Evolutionary conservation across 2,113 vertebrate genomes (phyloP).

Genomic region (Tachysurus fulvidraco): DNA sequence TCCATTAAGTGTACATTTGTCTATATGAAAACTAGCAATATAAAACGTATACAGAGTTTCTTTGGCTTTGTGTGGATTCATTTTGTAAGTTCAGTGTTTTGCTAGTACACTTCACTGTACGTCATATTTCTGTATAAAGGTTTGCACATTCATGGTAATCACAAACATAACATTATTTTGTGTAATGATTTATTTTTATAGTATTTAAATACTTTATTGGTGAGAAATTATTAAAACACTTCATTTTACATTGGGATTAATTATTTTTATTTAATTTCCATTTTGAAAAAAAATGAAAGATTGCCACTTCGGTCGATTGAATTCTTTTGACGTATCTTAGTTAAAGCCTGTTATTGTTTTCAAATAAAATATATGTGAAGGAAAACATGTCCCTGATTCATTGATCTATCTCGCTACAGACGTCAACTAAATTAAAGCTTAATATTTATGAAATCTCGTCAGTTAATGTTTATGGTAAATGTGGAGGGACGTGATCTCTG

Average conservation of each 20-base stretch:
- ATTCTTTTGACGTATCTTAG: conserved; percentile 68
- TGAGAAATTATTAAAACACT: conserved; percentile 63
- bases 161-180: conserved; percentile 61
- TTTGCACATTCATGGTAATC: conserved; percentile 63
- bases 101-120: conserved; percentile 17
- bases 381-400: conserved; percentile 1
- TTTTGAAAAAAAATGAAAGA: conserved; percentile 24
- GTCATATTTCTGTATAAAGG: conserved; percentile 35
- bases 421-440: not conserved
- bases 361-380: conserved; percentile 49
- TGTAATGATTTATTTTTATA: conserved; percentile 78
- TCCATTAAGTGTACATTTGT: conserved; percentile 41
- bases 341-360: conserved; percentile 50
- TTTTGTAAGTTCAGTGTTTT: conserved; percentile 34
- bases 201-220: conserved; percentile 69
- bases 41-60: conserved; percentile 58
- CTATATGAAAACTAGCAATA: conserved; percentile 46
- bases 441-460: not conserved
- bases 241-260: conserved; percentile 61
- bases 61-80: conserved; percentile 52
- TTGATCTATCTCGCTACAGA: not conserved
- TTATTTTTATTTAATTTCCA: conserved; percentile 53
- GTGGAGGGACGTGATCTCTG: not conserved
- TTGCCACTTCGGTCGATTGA: conserved; percentile 44
- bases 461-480: not conserved